These are phyloP conservation scores for Zaprionus kolodkinae DNA, from an alignment of 1,140 invertebrate species.

Conservation along the genomic window DNA sequence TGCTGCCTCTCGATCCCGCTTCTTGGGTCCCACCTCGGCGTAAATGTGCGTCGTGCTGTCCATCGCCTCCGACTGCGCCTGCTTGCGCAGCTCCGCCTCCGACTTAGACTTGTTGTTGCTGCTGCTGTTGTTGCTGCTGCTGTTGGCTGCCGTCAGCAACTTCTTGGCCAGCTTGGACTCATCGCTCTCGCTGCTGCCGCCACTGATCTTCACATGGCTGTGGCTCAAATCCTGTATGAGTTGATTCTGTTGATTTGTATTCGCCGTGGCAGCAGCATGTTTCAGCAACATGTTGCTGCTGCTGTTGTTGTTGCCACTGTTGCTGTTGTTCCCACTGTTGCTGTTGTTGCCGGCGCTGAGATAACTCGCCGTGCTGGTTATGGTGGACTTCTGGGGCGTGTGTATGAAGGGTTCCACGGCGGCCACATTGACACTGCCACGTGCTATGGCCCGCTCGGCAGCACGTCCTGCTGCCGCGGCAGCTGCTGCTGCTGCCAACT, in stretches of 20 bases:
- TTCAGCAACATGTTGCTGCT: slow-evolving; percentile 62
- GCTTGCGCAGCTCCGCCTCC: slow-evolving; percentile 57
- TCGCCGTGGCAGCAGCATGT: slow-evolving; percentile 74
- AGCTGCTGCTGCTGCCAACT: slow-evolving; percentile 65
- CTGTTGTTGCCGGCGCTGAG: slow-evolving; percentile 50
- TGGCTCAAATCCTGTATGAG: slow-evolving; percentile 79
- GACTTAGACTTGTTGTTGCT: slow-evolving; percentile 26
- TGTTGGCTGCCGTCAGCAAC: slow-evolving; percentile 48
- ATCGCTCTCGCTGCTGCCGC: slow-evolving; percentile 74
- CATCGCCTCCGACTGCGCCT: slow-evolving; percentile 66
- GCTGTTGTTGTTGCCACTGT: not conserved
- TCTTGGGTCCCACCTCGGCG: slow-evolving; percentile 79
- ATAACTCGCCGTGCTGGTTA: slow-evolving; percentile 67
- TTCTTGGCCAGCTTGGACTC: slow-evolving; percentile 83
- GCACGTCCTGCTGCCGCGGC: slow-evolving; percentile 69
- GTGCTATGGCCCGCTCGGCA: slow-evolving; percentile 68
- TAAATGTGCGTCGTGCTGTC: slow-evolving; percentile 81
- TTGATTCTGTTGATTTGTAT: slow-evolving; percentile 80
- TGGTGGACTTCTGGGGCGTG: slow-evolving; percentile 87
- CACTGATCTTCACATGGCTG: slow-evolving; percentile 61
- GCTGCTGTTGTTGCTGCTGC: slow-evolving; percentile 35
- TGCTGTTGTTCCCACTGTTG: not conserved
- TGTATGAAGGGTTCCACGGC: slow-evolving; percentile 96
- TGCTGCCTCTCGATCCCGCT: slow-evolving; percentile 70
- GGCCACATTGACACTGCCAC: slow-evolving; percentile 89